Evolutionary conservation across 2,797 vertebrate species (phyloP), one percentile per base, ranked within the genome.

Genomic region (Platyrinchus mystaceus): DNA sequence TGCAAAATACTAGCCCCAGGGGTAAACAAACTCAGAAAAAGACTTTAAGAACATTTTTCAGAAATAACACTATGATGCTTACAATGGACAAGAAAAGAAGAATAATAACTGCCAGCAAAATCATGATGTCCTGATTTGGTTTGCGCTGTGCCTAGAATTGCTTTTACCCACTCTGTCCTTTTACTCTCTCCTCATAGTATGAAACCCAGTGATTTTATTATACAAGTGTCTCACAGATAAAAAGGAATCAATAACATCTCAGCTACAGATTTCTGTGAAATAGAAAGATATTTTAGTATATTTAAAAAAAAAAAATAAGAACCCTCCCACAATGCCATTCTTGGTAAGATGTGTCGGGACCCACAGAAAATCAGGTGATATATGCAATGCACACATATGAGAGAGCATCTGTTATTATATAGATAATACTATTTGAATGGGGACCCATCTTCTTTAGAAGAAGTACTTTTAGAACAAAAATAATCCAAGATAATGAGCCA

Each of bases 11-110:
- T 82, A 84, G 93, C 94, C 95, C 73, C 86, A 84, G 91, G 91
- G 90, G 46, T 97, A 95, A 96, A 97, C 91, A 96, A 88, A 71
- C 44, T 91, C 84, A 83, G 85, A 83, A 92, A 92, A 92, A 89
- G 49, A 64, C 34, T 88, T 86, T 64, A 86, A 70, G 82, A 95
- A 66, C 24, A 79, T 84, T 93, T 88, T 93, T 94, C 60, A 95
- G 67, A 70, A 96, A 82, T 85, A 93, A 63, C 0, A 0, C 44
- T 93, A 8, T 68, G 74, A 70, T 92, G 76, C 49, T 75, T 76
- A 79, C 46, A 91, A 81, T 52, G 44, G 68, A 59, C 70, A 87
- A 91, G 64, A 79, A 91, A 89, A 81, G 43, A 63, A 92, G 55
- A 60, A 58, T 78, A 84, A 14, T 59, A 83, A 90, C 30, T 85